Evolutionary conservation across 2,888 invertebrate species (phyloP).

Genomic region (Lomographa bimaculata): DNA sequence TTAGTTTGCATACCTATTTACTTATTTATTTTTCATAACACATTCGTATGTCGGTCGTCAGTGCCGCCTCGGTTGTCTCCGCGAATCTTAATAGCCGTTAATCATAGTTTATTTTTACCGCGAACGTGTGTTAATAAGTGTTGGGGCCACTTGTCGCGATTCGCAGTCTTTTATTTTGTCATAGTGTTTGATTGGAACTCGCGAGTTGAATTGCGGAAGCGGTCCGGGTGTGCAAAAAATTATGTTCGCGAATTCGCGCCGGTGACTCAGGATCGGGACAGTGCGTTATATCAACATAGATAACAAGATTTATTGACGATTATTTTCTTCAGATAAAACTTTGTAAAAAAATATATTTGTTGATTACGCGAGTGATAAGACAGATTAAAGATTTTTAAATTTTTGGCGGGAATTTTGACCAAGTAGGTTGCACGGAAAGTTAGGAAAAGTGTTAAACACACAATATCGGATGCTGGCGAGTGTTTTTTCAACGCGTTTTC

Average conservation of each 20-base stretch:
- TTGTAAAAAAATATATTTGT: constrained; percentile 32
- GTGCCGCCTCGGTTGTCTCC: constrained; percentile 68
- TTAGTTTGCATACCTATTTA: constrained; percentile 39
- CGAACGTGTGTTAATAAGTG: constrained; percentile 80
- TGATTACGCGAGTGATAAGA: constrained; percentile 30
- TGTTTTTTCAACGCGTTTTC: constrained; percentile 83
- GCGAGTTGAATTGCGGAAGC: constrained; percentile 67
- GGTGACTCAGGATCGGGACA: constrained; percentile 48
- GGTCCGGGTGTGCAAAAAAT: constrained; percentile 53
- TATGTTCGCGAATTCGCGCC: constrained; percentile 53
- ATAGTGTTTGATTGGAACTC: constrained; percentile 65
- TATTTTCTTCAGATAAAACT: constrained; percentile 40
- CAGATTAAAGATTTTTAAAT: constrained; percentile 35
- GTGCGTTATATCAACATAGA: constrained; percentile 49
- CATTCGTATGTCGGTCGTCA: constrained; percentile 60
- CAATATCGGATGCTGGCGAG: constrained; percentile 69
- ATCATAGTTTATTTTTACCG: constrained; percentile 83
- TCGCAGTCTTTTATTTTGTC: constrained; percentile 59
- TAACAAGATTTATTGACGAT: constrained; percentile 51
- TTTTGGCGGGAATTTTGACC: constrained; percentile 65
- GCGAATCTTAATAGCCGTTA: constrained; percentile 80
- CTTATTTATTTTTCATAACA: constrained; percentile 57
- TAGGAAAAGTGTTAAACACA: constrained; percentile 78
- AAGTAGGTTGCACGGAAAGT: constrained; percentile 72
- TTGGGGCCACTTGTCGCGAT: constrained; percentile 70